These are phyloP conservation scores for Calliopum simillimum DNA, from an alignment of 2,888 invertebrate species.

Conservation along the genomic window DNA sequence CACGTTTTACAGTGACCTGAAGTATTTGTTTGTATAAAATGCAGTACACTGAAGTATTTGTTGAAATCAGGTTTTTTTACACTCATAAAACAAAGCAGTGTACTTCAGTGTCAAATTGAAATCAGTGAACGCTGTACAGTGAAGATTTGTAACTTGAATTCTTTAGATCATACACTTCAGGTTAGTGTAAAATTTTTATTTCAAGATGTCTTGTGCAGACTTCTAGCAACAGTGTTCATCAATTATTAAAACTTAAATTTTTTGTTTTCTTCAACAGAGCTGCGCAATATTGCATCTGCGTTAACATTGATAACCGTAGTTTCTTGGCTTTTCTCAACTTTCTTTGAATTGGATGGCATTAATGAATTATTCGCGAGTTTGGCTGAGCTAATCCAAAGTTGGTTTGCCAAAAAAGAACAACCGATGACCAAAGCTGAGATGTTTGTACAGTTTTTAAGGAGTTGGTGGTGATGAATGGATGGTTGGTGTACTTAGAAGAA, in stretches of 20 bases:
- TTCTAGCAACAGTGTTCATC: too few relatives aligned
- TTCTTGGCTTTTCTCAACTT: slow-evolving; percentile 43
- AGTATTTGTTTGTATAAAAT: too few relatives aligned
- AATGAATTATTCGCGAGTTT: slow-evolving; percentile 32
- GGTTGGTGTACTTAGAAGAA: not conserved
- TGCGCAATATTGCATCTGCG: slow-evolving; percentile 40
- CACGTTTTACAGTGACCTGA: too few relatives aligned
- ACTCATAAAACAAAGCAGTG: too few relatives aligned
- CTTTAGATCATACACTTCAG: too few relatives aligned
- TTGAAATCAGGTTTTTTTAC: too few relatives aligned
- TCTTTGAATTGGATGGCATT: slow-evolving; percentile 43
- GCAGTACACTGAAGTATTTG: too few relatives aligned
- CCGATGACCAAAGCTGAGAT: slow-evolving; percentile 45
- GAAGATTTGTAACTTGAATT: too few relatives aligned
- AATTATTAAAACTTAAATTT: not conserved
- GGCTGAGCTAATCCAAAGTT: slow-evolving; percentile 30
- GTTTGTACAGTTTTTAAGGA: slow-evolving; percentile 39
- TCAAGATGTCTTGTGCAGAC: too few relatives aligned
- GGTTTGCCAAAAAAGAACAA: slow-evolving; percentile 36
- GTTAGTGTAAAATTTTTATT: too few relatives aligned
- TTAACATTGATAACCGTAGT: slow-evolving; percentile 43
- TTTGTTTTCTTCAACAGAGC: slow-evolving; percentile 27
- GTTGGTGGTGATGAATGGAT: slow-evolving; percentile 33
- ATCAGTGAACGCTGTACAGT: too few relatives aligned
- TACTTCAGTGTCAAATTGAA: too few relatives aligned